Evolutionary conservation across 2,888 invertebrate species (phyloP).

Genomic region (Sphinx pinastri): DNA sequence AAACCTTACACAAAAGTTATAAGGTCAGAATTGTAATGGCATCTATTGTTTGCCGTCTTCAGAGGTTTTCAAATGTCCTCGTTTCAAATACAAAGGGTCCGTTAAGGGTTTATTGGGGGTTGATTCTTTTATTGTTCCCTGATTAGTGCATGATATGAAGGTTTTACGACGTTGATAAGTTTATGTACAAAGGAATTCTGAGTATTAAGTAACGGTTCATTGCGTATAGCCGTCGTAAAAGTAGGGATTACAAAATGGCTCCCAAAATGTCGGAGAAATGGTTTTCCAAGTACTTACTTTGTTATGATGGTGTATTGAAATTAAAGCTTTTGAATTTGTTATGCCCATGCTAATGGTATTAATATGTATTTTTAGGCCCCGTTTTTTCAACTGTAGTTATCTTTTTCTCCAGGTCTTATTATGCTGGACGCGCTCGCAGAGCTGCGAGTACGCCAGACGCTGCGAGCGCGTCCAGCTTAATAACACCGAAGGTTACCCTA

Average conservation of each 20-base stretch:
- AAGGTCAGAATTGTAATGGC: not conserved
- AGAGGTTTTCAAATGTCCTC: constrained; percentile 20
- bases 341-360: not conserved
- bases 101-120: constrained; percentile 36
- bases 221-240: constrained; percentile 3
- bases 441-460: too few relatives aligned
- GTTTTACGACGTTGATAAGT: constrained; percentile 33
- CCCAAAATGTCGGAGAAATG: not conserved
- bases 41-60: not conserved
- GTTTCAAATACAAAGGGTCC: constrained; percentile 24
- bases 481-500: too few relatives aligned
- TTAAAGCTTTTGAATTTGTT: not conserved
- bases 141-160: constrained; percentile 38
- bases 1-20: not conserved
- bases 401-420: too few relatives aligned
- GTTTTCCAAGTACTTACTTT: not conserved
- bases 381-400: too few relatives aligned
- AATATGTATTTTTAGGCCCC: too few relatives aligned
- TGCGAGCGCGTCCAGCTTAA: too few relatives aligned
- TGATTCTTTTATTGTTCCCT: constrained; percentile 39
- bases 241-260: constrained; percentile 16
- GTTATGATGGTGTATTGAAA: not conserved
- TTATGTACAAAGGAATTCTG: constrained; percentile 9
- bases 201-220: constrained; percentile 4
- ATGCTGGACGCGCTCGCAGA: too few relatives aligned